phyloP scores from a whole-genome alignment of 2,797 vertebrate species.

The Hyperoplus lanceolatus region DNA sequence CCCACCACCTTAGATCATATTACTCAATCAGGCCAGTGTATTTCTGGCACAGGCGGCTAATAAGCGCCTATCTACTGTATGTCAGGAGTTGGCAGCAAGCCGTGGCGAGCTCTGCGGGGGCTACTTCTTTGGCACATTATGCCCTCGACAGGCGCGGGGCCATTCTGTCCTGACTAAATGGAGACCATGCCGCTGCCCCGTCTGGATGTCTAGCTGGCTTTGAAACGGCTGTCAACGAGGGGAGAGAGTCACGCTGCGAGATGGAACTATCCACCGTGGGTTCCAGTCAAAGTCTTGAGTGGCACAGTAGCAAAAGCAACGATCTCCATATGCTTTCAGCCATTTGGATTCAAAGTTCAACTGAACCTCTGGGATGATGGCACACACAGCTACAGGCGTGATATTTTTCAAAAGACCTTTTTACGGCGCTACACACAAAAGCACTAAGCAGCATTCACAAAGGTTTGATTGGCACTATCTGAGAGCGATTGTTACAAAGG shows the following conservation, averaged over 20 bases:
- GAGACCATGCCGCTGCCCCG: slow-evolving; percentile 53
- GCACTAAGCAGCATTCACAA: not conserved
- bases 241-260: slow-evolving; percentile 46
- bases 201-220: slow-evolving; percentile 51
- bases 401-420: slow-evolving; percentile 20
- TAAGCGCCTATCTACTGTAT: slow-evolving; percentile 63
- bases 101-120: slow-evolving; percentile 41
- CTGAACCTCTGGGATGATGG: slow-evolving; percentile 27
- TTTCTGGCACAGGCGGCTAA: slow-evolving; percentile 46
- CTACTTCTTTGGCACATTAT: slow-evolving; percentile 52
- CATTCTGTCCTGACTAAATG: slow-evolving; percentile 64
- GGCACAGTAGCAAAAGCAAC: slow-evolving; percentile 35
- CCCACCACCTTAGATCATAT: slow-evolving; percentile 61
- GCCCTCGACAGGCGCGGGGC: slow-evolving; percentile 51
- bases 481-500: slow-evolving; percentile 7
- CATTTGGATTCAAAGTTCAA: slow-evolving; percentile 46
- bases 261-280: slow-evolving; percentile 20
- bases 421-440: not conserved
- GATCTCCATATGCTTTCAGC: slow-evolving; percentile 45
- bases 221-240: slow-evolving; percentile 51
- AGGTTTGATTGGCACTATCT: not conserved
- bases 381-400: slow-evolving; percentile 12
- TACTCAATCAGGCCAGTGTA: slow-evolving; percentile 54
- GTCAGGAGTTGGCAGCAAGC: slow-evolving; percentile 62
- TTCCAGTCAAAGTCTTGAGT: slow-evolving; percentile 31